These are phyloP conservation scores for Rhingia campestris DNA, from an alignment of 2,888 invertebrate genomes.

Conservation along the genomic window DNA sequence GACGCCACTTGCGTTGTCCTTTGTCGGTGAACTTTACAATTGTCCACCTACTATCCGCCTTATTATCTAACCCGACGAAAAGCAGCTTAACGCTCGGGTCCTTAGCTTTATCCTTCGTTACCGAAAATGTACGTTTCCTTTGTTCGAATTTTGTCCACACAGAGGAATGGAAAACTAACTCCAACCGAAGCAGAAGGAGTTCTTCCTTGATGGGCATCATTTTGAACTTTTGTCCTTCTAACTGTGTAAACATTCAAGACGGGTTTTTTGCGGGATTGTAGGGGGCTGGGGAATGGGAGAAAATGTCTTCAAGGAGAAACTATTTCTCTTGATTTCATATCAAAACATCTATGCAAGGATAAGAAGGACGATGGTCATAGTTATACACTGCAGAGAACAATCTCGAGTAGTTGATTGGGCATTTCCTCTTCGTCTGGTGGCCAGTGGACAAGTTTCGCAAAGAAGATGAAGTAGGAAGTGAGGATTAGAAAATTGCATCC, in stretches of 20 bases:
- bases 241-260: conserved; percentile 40
- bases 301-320: conserved; percentile 12
- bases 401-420: conserved; percentile 61
- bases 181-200: neutral
- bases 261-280: neutral
- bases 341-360: conserved; percentile 15
- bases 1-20: conserved; percentile 10
- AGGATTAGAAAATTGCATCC: conserved; percentile 67
- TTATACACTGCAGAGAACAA: conserved; percentile 18
- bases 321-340: conserved; percentile 19
- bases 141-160: conserved; percentile 49
- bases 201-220: conserved; percentile 52
- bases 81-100: neutral
- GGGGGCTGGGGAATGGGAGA: neutral
- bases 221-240: conserved; percentile 50
- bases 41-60: conserved; percentile 39
- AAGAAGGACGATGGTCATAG: neutral
- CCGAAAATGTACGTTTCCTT: conserved; percentile 56
- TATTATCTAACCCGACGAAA: conserved; percentile 43
- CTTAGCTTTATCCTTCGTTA: conserved; percentile 36
- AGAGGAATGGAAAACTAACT: conserved; percentile 54
- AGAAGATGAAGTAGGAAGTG: conserved; percentile 43
- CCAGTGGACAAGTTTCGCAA: conserved; percentile 51
- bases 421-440: conserved; percentile 52
- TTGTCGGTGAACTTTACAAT: conserved; percentile 47